Conservation (phyloP, 2,888 invertebrate genomes). For the Limnephilus lunatus region DNA sequence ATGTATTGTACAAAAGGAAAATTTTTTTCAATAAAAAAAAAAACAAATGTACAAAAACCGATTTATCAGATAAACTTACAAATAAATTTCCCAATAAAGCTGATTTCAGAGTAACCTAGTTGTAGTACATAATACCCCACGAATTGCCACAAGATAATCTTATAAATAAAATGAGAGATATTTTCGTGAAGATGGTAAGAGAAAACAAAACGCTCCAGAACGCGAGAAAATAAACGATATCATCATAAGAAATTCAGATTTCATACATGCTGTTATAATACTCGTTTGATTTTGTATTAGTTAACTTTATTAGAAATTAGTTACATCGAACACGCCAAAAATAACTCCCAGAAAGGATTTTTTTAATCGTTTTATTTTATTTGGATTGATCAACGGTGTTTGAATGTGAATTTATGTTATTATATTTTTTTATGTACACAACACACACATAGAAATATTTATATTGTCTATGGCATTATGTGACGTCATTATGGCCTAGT, state of each 20-base stretch:
- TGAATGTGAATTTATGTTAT: neutral
- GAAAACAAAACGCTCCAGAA: neutral
- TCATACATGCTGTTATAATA: neutral
- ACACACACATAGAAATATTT: neutral
- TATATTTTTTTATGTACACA: neutral
- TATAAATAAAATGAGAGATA: neutral
- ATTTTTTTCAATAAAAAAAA: no score
- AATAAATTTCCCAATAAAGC: no score
- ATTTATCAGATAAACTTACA: no score
- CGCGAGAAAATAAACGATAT: no score
- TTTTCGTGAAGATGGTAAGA: neutral
- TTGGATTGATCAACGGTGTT: neutral
- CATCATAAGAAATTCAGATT: no score
- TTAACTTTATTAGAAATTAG: neutral
- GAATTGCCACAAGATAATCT: no score
- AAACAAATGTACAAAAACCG: no score
- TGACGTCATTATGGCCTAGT: conserved; percentile 83
- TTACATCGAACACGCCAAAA: neutral
- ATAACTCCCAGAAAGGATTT: no score
- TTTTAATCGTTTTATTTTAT: no score
- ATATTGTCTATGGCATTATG: conserved; percentile 69
- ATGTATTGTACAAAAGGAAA: no score
- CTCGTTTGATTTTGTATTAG: neutral
- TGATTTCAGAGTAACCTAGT: no score
- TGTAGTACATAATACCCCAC: no score